Percentiles rank a stretch among this genome's conserved stretches.
Conservation (phyloP, 1,140 invertebrate genomes). For the Anoplophora glabripennis region DNA sequence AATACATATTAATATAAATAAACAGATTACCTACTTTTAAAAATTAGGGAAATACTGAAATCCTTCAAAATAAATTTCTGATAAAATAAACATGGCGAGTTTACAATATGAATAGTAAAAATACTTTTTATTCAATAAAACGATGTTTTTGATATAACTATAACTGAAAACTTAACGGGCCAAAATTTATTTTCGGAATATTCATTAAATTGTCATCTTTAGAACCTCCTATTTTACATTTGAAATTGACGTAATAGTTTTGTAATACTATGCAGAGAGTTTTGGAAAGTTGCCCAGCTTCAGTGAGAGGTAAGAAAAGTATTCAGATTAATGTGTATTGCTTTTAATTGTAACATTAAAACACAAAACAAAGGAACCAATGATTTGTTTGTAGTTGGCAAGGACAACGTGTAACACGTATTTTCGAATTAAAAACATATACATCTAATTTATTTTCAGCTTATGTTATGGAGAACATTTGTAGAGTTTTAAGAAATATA, state of each 20-base stretch:
- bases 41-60: too few species aligned
- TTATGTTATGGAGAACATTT: neutral
- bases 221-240: neutral
- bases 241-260: neutral
- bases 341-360: neutral
- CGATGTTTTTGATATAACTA: too few species aligned
- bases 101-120: too few species aligned
- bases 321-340: too few species aligned
- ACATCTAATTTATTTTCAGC: neutral
- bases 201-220: neutral
- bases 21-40: too few species aligned
- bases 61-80: too few species aligned
- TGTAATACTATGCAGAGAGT: too few species aligned
- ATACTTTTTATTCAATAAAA: too few species aligned
- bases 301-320: too few species aligned
- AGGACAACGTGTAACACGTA: neutral
- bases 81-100: too few species aligned
- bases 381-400: neutral
- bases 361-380: neutral
- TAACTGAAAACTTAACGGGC: neutral
- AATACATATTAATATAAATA: too few species aligned
- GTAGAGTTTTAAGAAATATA: constrained; percentile 3
- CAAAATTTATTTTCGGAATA: neutral
- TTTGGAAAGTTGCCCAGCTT: too few species aligned
- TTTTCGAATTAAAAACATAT: neutral